These are phyloP conservation scores for Gallinago paraguaiae DNA, from an alignment of 2,113 vertebrate species.

Conservation along the genomic window DNA sequence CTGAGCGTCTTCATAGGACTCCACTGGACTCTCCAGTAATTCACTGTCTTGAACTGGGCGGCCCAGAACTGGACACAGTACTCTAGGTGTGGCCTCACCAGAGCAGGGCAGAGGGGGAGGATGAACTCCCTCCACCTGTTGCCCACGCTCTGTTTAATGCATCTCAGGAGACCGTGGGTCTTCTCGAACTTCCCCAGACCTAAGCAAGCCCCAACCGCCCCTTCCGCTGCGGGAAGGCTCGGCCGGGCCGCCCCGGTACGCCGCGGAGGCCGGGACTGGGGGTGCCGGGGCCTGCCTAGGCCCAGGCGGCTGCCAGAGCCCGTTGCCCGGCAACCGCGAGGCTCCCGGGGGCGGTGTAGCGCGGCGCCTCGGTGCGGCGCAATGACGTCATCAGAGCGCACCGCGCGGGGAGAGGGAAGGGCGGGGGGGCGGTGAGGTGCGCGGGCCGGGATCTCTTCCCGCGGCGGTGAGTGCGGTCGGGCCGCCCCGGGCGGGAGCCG, in stretches of 20 bases:
- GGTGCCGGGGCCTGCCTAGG: background rate
- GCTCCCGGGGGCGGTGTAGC: background rate
- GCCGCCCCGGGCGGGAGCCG: background rate
- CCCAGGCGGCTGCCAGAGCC: background rate
- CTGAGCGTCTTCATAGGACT: background rate
- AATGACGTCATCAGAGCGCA: background rate
- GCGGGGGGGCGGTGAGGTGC: background rate
- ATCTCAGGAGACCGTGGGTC: background rate
- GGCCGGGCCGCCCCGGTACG: background rate
- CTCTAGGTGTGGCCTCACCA: background rate
- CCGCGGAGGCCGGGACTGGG: background rate
- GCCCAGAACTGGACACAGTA: background rate
- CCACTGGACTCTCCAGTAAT: background rate
- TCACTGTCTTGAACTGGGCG: background rate
- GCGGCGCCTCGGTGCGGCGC: background rate
- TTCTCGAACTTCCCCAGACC: background rate
- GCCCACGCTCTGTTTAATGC: background rate
- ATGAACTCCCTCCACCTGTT: background rate
- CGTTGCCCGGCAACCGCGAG: background rate
- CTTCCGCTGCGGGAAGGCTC: background rate
- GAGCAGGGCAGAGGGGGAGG: background rate
- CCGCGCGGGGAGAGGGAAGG: background rate
- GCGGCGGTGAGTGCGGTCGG: background rate
- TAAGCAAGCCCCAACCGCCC: background rate
- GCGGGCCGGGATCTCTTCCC: background rate